Evolutionary conservation across 64 coral and sea anemone genomes (phyloP).

Genomic region (Catalaphyllia jardinei): DNA sequence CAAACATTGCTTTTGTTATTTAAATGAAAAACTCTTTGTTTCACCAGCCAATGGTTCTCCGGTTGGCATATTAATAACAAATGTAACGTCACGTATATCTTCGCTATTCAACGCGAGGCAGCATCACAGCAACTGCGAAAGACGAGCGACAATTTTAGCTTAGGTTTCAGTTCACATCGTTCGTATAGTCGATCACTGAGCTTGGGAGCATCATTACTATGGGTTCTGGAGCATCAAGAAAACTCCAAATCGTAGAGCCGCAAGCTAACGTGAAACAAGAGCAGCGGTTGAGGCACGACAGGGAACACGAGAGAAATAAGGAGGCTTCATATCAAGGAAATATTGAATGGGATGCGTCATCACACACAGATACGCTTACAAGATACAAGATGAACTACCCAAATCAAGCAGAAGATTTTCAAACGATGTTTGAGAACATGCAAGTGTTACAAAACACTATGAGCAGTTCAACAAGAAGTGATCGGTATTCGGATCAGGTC

Average conservation of each 20-base stretch:
- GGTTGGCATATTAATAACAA: no score
- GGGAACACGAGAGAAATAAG: background rate
- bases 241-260: background rate
- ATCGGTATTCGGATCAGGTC: background rate
- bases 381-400: background rate
- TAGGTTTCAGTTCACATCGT: background rate
- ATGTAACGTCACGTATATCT: no score
- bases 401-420: background rate
- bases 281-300: background rate
- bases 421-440: background rate
- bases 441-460: background rate
- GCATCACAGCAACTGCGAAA: background rate
- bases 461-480: no score
- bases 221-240: background rate
- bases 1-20: no score
- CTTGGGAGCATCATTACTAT: background rate
- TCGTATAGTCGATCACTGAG: background rate
- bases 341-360: background rate
- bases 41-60: no score
- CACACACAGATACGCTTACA: background rate
- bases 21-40: no score
- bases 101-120: no score
- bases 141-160: conserved; percentile 9
- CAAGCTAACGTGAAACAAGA: background rate
- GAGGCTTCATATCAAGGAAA: background rate